A percentile compares a stretch with the other conserved stretches of the same genome.
Evolutionary conservation across 64 coral and sea anemone genomes (phyloP).

Genomic region (Catalaphyllia jardinei): DNA sequence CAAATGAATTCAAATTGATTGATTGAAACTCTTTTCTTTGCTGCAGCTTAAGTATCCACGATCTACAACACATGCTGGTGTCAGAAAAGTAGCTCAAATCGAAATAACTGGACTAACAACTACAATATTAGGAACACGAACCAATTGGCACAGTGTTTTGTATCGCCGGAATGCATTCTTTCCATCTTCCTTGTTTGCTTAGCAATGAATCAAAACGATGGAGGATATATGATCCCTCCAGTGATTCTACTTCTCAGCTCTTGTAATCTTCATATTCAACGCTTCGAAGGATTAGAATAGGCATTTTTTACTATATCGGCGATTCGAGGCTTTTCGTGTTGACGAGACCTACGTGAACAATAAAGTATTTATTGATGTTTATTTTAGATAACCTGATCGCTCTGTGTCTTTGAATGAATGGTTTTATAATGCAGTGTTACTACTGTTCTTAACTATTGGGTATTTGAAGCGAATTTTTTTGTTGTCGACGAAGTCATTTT

Average conservation of each 20-base stretch:
- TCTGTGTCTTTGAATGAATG: slow-evolving; percentile 22
- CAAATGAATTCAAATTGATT: background rate
- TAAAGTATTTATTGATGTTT: slow-evolving; percentile 29
- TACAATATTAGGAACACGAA: slow-evolving; percentile 19
- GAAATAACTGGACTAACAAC: background rate
- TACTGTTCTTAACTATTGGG: background rate
- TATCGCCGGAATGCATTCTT: slow-evolving; percentile 38
- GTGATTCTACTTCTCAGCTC: background rate
- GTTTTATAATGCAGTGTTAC: background rate
- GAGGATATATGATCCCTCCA: background rate
- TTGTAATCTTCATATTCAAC: background rate
- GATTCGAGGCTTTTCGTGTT: background rate
- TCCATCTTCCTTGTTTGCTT: slow-evolving; percentile 3
- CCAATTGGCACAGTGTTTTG: background rate
- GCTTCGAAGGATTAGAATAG: background rate
- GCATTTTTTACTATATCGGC: background rate
- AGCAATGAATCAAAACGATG: slow-evolving; percentile 15
- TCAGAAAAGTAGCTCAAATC: background rate
- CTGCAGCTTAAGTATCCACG: background rate
- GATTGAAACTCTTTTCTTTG: background rate
- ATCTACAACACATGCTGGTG: background rate
- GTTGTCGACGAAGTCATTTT: background rate
- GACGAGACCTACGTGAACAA: background rate
- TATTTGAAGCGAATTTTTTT: background rate
- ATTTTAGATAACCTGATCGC: background rate